phyloP scores from a whole-genome alignment of 1,140 invertebrate species.

The Ostrea edulis region DNA sequence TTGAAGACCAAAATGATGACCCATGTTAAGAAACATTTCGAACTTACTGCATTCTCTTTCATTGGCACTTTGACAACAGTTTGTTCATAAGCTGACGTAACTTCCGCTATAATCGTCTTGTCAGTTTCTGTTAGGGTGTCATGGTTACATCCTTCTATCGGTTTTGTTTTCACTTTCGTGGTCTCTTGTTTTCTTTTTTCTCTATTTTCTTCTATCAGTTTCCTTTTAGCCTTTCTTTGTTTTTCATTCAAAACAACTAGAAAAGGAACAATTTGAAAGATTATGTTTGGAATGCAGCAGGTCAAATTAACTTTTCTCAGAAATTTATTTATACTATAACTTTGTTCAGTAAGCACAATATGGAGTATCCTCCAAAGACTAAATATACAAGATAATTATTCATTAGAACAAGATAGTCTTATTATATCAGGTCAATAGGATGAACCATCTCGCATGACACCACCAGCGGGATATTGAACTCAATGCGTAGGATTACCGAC shows the following conservation, averaged over 20 bases:
- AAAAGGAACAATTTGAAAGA: conserved; percentile 41
- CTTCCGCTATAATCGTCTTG: conserved; percentile 65
- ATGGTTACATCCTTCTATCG: conserved; percentile 40
- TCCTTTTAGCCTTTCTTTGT: conserved; percentile 78
- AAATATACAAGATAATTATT: no score
- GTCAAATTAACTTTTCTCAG: no score
- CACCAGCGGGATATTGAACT: conserved; percentile 12
- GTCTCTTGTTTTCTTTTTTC: conserved; percentile 65
- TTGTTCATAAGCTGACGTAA: conserved; percentile 70
- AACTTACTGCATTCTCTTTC: conserved; percentile 47
- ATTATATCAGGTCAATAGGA: not conserved
- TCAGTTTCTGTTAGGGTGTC: conserved; percentile 70
- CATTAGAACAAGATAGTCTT: no score
- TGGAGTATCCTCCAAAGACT: no score
- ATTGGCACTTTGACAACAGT: conserved; percentile 61
- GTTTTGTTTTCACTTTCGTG: conserved; percentile 52
- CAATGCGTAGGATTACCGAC: conserved; percentile 20
- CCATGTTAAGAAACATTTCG: not conserved
- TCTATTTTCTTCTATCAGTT: conserved; percentile 79
- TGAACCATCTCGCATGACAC: not conserved
- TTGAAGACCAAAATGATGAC: no score
- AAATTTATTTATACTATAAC: no score
- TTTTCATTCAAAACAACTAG: conserved; percentile 79
- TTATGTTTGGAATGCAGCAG: no score
- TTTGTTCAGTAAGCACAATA: no score